Evolutionary conservation across 2,797 vertebrate species (phyloP).

Genomic region (Buceros bicornis): DNA sequence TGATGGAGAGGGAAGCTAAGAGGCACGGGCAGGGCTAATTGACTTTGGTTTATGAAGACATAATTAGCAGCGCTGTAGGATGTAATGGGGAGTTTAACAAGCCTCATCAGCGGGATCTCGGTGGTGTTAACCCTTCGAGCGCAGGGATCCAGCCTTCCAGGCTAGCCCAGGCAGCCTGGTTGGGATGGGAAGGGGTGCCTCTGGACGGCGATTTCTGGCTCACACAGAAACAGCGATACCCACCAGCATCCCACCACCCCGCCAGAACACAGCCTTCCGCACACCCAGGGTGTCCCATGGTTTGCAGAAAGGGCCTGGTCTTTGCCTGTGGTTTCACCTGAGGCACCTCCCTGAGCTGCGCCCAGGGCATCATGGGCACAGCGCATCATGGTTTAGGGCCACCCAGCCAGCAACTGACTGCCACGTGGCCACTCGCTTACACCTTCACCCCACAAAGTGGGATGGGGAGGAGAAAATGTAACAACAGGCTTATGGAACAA

Average conservation of each 20-base stretch:
- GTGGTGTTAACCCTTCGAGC: background rate
- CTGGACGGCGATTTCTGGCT: background rate
- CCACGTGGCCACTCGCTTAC: no score
- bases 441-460: no score
- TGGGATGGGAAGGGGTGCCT: background rate
- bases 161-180: background rate
- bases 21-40: background rate
- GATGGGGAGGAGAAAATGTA: no score
- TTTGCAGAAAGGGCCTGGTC: background rate
- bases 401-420: no score
- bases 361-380: background rate
- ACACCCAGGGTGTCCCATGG: accelerated
- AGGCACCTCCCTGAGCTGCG: background rate
- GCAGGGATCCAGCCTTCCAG: background rate
- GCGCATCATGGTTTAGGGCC: no score
- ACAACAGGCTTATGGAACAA: no score
- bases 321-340: background rate
- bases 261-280: accelerated
- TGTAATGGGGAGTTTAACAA: slow-evolving; percentile 4
- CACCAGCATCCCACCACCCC: background rate
- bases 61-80: slow-evolving; percentile 13
- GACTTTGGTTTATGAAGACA: background rate
- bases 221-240: background rate
- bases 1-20: background rate
- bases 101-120: background rate